Conservation (phyloP, 2,797 vertebrate genomes). For the Peromyscus melanophrys region DNA sequence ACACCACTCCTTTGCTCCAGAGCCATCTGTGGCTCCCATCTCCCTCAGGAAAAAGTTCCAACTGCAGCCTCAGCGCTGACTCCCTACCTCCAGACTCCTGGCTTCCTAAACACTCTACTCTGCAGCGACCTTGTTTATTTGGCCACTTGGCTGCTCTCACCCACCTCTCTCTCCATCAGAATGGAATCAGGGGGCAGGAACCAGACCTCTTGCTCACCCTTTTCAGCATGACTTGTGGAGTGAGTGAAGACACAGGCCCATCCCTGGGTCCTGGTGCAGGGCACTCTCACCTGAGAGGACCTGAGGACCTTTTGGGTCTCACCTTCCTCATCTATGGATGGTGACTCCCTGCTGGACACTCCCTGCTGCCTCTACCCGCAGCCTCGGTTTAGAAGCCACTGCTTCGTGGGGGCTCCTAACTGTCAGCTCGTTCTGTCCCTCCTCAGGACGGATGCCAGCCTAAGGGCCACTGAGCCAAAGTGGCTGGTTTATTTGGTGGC, state of each 20-base stretch:
- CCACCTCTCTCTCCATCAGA: too few species aligned
- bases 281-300: too few species aligned
- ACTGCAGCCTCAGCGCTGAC: neutral
- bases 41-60: neutral
- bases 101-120: neutral
- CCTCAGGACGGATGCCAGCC: neutral
- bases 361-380: neutral
- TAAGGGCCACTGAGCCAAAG: fast-evolving
- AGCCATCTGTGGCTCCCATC: neutral
- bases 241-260: neutral
- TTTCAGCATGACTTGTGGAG: neutral
- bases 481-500: neutral
- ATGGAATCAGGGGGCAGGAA: neutral
- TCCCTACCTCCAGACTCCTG: fast-evolving
- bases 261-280: neutral
- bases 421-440: neutral
- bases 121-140: too few species aligned
- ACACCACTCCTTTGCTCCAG: neutral
- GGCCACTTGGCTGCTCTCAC: neutral
- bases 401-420: neutral
- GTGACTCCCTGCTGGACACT: too few species aligned
- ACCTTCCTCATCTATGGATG: neutral
- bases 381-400: neutral
- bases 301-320: neutral
- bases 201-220: too few species aligned